Evolutionary conservation across 1,140 invertebrate species (phyloP).

Genomic region (Drosophila micromelanica): DNA sequence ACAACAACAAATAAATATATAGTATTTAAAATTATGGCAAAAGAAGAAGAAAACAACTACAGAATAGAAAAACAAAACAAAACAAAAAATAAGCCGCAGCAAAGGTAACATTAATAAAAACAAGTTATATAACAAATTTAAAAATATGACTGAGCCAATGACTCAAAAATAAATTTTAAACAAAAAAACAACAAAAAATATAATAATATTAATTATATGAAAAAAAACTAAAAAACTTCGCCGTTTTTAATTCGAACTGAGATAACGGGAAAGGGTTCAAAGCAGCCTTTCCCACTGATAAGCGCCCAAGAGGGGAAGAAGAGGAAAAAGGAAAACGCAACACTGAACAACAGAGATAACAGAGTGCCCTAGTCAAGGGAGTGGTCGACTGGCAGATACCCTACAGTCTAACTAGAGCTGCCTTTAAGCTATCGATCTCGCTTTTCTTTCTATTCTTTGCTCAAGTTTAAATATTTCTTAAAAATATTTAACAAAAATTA

Average conservation of each 20-base stretch:
- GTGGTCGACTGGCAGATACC: not conserved
- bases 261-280: not conserved
- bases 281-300: constrained; percentile 3
- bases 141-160: constrained; percentile 79
- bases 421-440: too few relatives aligned
- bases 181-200: constrained; percentile 8
- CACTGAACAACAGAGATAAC: not conserved
- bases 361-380: not conserved
- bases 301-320: not conserved
- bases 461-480: too few relatives aligned
- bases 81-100: constrained; percentile 41
- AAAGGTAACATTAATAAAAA: too few relatives aligned
- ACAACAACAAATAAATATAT: constrained; percentile 10
- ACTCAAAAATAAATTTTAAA: constrained; percentile 81
- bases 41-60: constrained; percentile 9
- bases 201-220: constrained; percentile 64
- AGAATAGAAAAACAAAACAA: constrained; percentile 41
- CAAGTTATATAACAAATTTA: constrained; percentile 57
- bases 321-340: too few relatives aligned
- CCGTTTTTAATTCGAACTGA: constrained; percentile 6
- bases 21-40: constrained; percentile 19
- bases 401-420: not conserved
- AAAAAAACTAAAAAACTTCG: constrained; percentile 9
- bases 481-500: too few relatives aligned
- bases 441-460: too few relatives aligned